phyloP scores from a whole-genome alignment of 2,113 vertebrate genomes.

The Smithornis capensis region DNA sequence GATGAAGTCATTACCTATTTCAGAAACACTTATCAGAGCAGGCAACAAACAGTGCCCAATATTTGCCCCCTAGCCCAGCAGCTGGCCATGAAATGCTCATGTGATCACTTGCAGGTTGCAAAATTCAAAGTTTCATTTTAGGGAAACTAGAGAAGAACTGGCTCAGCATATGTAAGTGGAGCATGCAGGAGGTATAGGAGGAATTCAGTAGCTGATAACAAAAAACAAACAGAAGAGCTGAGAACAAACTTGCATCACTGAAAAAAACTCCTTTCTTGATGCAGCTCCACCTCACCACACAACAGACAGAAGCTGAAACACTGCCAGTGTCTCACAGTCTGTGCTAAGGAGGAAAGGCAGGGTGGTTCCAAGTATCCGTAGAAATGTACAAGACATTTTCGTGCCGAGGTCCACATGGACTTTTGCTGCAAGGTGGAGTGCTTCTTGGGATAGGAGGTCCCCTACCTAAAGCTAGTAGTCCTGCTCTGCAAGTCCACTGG shows the following conservation, averaged over 20 bases:
- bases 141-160: neutral
- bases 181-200: neutral
- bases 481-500: neutral
- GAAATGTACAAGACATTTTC: neutral
- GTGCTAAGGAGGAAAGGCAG: neutral
- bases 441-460: neutral
- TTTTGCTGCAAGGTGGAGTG: neutral
- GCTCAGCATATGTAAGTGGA: neutral
- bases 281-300: slow-evolving; percentile 21
- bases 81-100: fast-evolving
- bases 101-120: neutral
- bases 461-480: neutral
- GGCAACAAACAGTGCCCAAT: neutral
- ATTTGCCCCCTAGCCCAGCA: neutral
- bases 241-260: neutral
- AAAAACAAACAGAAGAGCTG: neutral
- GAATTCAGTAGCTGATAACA: neutral
- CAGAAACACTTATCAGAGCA: neutral
- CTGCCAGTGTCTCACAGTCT: neutral
- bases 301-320: neutral
- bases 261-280: neutral
- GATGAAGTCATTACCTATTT: slow-evolving; percentile 30
- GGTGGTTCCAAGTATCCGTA: neutral
- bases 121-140: neutral
- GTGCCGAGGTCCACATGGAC: neutral